A percentile compares a stretch with the other conserved stretches of the same genome.
Evolutionary conservation across 2,797 vertebrate species (phyloP).

Genomic region (Odontamblyopus lacepedii): DNA sequence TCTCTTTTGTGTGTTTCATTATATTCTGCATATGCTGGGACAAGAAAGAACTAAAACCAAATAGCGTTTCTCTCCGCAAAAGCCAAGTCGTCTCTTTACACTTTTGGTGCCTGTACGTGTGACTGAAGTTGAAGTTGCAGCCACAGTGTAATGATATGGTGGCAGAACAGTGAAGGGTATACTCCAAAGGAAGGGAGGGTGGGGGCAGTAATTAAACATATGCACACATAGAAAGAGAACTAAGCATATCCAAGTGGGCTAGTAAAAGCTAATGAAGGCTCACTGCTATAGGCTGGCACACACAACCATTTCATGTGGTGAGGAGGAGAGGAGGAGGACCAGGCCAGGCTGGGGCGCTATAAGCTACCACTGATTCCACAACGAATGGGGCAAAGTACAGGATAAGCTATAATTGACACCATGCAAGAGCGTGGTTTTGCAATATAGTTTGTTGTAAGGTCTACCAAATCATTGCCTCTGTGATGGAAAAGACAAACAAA

Average conservation of each 20-base stretch:
- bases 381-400: slow-evolving; percentile 59
- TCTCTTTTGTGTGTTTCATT: slow-evolving; percentile 24
- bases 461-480: slow-evolving; percentile 34
- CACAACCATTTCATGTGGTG: slow-evolving; percentile 79
- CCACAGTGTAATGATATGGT: slow-evolving; percentile 77
- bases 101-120: slow-evolving; percentile 42
- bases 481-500: slow-evolving; percentile 57
- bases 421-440: slow-evolving; percentile 57
- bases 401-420: slow-evolving; percentile 66
- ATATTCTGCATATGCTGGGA: slow-evolving; percentile 31
- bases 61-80: slow-evolving; percentile 33
- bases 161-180: slow-evolving; percentile 68
- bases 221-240: slow-evolving; percentile 66
- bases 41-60: slow-evolving; percentile 38
- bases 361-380: slow-evolving; percentile 53
- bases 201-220: slow-evolving; percentile 74
- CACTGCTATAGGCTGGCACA: slow-evolving; percentile 74
- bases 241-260: slow-evolving; percentile 79
- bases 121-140: slow-evolving; percentile 70
- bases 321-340: slow-evolving; percentile 59
- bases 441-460: slow-evolving; percentile 40
- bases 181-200: slow-evolving; percentile 59
- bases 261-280: slow-evolving; percentile 83
- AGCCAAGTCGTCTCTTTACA: slow-evolving; percentile 58
- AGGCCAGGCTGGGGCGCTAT: slow-evolving; percentile 62